A percentile compares a stretch with the other conserved stretches of the same genome.
phyloP scores from a whole-genome alignment of 2,888 invertebrate species.

The Cosmopolites sordidus region DNA sequence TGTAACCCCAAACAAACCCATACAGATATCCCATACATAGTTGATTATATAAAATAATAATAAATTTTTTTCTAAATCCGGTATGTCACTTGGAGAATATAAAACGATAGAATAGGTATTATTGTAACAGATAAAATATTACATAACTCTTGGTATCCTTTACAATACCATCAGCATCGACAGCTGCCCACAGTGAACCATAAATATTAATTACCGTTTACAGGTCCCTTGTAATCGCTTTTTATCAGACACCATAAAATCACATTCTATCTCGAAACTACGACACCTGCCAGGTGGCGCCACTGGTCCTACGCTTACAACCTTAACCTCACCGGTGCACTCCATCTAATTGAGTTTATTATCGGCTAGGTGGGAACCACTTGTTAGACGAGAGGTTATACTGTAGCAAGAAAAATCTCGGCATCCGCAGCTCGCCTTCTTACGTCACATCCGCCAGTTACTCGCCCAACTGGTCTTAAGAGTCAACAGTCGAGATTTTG shows the following conservation, averaged over 20 bases:
- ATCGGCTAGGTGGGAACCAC: conserved; percentile 21
- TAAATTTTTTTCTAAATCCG: too few relatives aligned
- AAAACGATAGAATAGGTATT: too few relatives aligned
- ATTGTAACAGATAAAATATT: too few relatives aligned
- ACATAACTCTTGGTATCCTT: too few relatives aligned
- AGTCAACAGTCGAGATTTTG: conserved; percentile 18
- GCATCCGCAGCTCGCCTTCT: conserved; percentile 24
- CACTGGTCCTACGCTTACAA: conserved; percentile 1
- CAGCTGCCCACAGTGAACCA: too few relatives aligned
- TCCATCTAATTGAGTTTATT: conserved; percentile 16
- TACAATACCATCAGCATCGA: too few relatives aligned
- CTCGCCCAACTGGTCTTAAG: conserved; percentile 33
- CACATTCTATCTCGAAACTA: not conserved
- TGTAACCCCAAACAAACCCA: too few relatives aligned
- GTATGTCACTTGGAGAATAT: too few relatives aligned
- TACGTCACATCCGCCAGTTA: conserved; percentile 37
- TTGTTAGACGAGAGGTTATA: not conserved
- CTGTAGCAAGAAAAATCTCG: conserved; percentile 17
- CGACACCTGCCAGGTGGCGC: not conserved
- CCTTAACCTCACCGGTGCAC: conserved; percentile 1
- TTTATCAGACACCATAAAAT: not conserved
- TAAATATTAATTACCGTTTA: not conserved
- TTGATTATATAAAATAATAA: too few relatives aligned
- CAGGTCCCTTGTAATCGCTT: not conserved
- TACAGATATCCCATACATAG: too few relatives aligned